Conservation (phyloP, 2,888 invertebrate genomes). For the Saturnia pavonia region DNA sequence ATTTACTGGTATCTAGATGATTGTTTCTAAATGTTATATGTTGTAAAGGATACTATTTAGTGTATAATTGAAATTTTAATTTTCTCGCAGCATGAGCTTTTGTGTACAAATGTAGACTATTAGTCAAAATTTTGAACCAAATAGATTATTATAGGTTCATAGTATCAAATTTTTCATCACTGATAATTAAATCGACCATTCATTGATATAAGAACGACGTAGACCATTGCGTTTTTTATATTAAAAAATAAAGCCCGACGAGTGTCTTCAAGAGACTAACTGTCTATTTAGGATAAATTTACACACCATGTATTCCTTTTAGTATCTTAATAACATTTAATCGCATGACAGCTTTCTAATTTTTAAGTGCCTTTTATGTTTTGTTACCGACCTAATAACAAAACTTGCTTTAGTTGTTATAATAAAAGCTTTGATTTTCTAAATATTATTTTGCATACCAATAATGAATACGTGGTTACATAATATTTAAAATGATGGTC, state of each 20-base stretch:
- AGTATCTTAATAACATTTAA: not conserved
- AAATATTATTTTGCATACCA: not conserved
- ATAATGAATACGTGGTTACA: slow-evolving; percentile 11
- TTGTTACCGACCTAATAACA: not conserved
- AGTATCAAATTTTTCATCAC: not conserved
- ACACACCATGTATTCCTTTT: slow-evolving; percentile 9
- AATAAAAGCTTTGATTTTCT: not conserved
- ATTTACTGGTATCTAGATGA: not conserved
- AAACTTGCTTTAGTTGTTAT: not conserved
- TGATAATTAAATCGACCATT: not conserved
- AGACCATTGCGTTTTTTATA: not conserved
- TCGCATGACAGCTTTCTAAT: not conserved
- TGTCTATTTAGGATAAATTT: not conserved
- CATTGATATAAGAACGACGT: not conserved
- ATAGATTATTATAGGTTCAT: not conserved
- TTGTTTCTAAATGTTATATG: not conserved
- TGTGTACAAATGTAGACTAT: slow-evolving; percentile 45
- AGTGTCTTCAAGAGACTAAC: not conserved
- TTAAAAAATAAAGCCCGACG: slow-evolving; percentile 24
- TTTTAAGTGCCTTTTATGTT: slow-evolving; percentile 5
- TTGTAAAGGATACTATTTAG: not conserved
- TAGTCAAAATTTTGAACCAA: slow-evolving; percentile 18
- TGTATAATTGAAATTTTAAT: slow-evolving; percentile 21
- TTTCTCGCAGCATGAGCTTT: slow-evolving; percentile 62
- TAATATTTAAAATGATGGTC: not conserved